Conservation (phyloP, 2,797 vertebrate species). For the Gymnoscopelus braueri region DNA sequence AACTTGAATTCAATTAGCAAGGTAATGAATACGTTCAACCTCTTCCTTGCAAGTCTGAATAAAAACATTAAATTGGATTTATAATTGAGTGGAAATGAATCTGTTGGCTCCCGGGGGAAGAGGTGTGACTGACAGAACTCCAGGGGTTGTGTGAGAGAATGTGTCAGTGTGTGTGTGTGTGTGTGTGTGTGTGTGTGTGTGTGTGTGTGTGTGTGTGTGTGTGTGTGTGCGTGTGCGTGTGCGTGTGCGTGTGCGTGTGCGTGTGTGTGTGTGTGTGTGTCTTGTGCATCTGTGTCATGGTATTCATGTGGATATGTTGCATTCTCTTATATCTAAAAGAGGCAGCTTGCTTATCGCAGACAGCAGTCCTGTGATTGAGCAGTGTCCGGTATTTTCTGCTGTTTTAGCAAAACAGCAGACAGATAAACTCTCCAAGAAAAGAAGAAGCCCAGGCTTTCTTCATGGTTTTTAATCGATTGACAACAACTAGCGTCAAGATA, state of each 20-base stretch:
- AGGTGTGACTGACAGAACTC: constrained; percentile 6
- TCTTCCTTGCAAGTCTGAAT: constrained; percentile 36
- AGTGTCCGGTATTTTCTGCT: background rate
- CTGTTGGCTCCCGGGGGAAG: background rate
- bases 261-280: too few relatives aligned
- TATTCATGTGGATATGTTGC: background rate
- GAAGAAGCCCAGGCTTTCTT: too few relatives aligned
- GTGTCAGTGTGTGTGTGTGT: background rate
- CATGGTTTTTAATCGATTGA: constrained; percentile 23
- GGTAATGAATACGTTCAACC: constrained; percentile 42
- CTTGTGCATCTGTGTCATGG: too few relatives aligned
- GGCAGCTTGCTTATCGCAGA: background rate
- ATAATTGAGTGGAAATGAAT: constrained; percentile 46
- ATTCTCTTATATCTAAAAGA: background rate
- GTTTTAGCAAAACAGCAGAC: constrained; percentile 1
- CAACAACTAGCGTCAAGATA: constrained; percentile 19
- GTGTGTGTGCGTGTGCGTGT: too few relatives aligned
- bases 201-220: background rate
- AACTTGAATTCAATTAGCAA: constrained; percentile 57
- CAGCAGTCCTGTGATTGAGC: background rate
- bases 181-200: background rate
- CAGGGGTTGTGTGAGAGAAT: background rate
- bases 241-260: too few relatives aligned
- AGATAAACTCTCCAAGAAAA: background rate
- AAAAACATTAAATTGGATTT: constrained; percentile 28